Percentiles rank a stretch among this genome's conserved stretches.
These are phyloP conservation scores for Margaritifera margaritifera DNA, from an alignment of 2,888 invertebrate genomes.

Conservation along the genomic window DNA sequence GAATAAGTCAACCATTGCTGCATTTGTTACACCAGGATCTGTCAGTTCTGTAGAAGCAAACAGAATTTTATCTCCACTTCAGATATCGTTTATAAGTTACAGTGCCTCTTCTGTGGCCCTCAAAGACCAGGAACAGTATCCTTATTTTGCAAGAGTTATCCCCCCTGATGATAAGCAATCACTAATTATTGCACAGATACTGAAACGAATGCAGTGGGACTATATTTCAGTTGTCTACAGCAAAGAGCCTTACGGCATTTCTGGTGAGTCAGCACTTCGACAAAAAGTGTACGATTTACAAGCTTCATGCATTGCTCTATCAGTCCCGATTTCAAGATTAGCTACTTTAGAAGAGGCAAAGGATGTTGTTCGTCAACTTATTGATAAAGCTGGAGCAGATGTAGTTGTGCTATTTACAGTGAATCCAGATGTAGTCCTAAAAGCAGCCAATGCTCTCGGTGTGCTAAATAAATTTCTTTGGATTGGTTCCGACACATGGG, in stretches of 20 bases:
- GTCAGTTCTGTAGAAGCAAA: conserved; percentile 60
- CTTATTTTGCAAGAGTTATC: conserved; percentile 60
- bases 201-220: conserved; percentile 69
- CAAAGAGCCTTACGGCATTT: conserved; percentile 34
- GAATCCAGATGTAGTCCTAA: conserved; percentile 39
- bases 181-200: conserved; percentile 63
- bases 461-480: conserved; percentile 50
- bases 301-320: conserved; percentile 42
- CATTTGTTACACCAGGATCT: conserved; percentile 63
- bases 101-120: conserved; percentile 49
- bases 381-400: conserved; percentile 36
- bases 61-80: conserved; percentile 75
- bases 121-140: conserved; percentile 43
- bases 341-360: conserved; percentile 33
- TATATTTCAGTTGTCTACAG: conserved; percentile 69
- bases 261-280: conserved; percentile 23
- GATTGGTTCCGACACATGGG: conserved; percentile 57
- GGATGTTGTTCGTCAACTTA: conserved; percentile 33
- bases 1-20: conserved; percentile 53
- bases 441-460: conserved; percentile 45
- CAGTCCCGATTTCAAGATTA: conserved; percentile 28
- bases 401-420: conserved; percentile 67
- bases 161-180: conserved; percentile 54
- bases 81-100: conserved; percentile 74
- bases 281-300: conserved; percentile 23